Conservation (phyloP, 2,797 vertebrate species). For the Tragelaphus oryx region DNA sequence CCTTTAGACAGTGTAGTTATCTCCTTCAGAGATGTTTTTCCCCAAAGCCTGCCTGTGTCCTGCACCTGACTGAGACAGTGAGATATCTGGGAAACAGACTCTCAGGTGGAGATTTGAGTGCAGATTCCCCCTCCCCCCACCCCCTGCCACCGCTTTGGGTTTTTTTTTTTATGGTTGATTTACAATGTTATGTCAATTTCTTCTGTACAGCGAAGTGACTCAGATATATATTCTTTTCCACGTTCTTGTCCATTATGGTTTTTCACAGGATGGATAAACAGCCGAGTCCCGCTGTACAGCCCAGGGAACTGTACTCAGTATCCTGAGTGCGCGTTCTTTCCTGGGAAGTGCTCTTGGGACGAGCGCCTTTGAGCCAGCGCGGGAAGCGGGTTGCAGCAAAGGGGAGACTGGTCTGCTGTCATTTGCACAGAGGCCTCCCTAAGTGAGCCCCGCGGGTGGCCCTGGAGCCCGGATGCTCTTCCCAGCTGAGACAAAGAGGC, state of each 20-base stretch:
- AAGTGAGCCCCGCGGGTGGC: fast-evolving
- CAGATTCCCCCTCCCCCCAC: neutral
- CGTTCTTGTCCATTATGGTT: neutral
- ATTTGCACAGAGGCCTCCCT: neutral
- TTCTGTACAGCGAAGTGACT: neutral
- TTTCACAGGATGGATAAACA: neutral
- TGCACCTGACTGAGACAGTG: neutral
- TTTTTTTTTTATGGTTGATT: neutral
- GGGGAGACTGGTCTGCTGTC: neutral
- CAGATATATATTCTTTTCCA: neutral
- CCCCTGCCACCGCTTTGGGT: neutral
- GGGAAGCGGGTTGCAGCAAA: neutral
- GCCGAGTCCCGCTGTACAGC: neutral
- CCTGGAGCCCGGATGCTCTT: neutral
- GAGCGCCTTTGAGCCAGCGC: fast-evolving
- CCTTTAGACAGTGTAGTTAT: too few species aligned
- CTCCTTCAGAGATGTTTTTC: neutral
- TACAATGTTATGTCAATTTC: neutral
- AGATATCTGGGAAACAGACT: neutral
- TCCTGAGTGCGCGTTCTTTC: neutral
- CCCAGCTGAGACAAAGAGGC: neutral
- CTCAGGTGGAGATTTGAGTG: neutral
- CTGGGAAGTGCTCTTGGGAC: neutral
- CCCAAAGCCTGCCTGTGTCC: neutral
- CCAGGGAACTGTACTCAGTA: neutral